A percentile compares a stretch with the other conserved stretches of the same genome.
Evolutionary conservation across 2,113 vertebrate genomes (phyloP).

Genomic region (Sturnus vulgaris): DNA sequence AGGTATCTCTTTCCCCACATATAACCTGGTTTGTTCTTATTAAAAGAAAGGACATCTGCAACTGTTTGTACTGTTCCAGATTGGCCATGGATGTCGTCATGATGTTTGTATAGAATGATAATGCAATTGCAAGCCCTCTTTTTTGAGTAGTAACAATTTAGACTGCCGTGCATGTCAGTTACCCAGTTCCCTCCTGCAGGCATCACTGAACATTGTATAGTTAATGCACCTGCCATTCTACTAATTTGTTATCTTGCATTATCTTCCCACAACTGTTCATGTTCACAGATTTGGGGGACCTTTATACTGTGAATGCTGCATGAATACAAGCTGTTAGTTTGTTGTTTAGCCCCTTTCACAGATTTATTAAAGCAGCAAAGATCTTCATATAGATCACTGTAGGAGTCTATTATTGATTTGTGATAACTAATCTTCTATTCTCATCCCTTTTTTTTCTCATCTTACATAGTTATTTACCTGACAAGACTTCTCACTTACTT

Average conservation of each 20-base stretch:
- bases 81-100: rapidly evolving
- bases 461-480: not conserved
- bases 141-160: not conserved
- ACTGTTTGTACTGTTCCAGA: not conserved
- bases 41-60: not conserved
- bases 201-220: not conserved
- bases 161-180: not conserved
- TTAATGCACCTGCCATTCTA: not conserved
- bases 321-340: not conserved
- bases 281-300: not conserved
- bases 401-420: not conserved
- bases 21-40: not conserved
- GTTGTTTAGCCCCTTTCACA: not conserved
- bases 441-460: not conserved
- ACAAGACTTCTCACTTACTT: not conserved
- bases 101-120: not conserved
- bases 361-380: not conserved
- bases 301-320: not conserved
- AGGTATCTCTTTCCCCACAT: not conserved
- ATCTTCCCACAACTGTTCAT: not conserved
- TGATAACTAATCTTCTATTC: not conserved
- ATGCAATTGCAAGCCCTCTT: not conserved
- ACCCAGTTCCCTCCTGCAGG: not conserved
- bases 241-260: not conserved
- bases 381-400: not conserved